Conservation (phyloP, 2,113 vertebrate genomes). For the Stigmatopora nigra region DNA sequence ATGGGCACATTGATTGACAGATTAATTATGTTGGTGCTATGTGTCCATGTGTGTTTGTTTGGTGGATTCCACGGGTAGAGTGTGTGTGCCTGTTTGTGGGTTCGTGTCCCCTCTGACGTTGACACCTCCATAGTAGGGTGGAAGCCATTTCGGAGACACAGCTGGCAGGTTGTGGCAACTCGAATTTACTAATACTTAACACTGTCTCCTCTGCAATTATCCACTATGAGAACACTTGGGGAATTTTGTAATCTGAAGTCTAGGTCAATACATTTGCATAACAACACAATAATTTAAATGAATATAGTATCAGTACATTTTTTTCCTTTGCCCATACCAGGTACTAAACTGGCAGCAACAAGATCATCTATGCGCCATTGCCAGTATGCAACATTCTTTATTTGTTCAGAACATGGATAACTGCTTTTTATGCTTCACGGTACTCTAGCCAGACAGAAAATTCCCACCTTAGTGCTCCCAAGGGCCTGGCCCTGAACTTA, state of each 20-base stretch:
- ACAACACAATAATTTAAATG: constrained; percentile 21
- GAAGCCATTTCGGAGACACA: constrained; percentile 48
- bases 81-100: constrained; percentile 15
- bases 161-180: constrained; percentile 46
- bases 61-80: background rate
- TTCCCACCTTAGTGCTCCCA: constrained; percentile 62
- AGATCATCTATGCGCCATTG: background rate
- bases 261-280: constrained; percentile 34
- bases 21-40: constrained; percentile 69
- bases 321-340: background rate
- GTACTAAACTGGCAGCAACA: background rate
- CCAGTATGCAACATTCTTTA: background rate
- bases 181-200: constrained; percentile 46
- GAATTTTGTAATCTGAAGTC: constrained; percentile 19
- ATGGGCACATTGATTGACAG: constrained; percentile 72
- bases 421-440: constrained; percentile 23
- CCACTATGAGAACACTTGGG: constrained; percentile 32
- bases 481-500: constrained; percentile 69
- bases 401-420: background rate
- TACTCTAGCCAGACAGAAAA: constrained; percentile 50
- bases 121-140: constrained; percentile 55
- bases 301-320: constrained; percentile 23
- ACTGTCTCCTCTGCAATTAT: constrained; percentile 49
- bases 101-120: constrained; percentile 64
- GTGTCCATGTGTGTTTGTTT: constrained; percentile 26